Base-by-base conservation (phyloP, 2,797 vertebrate genomes). In the Malurus splendens region DNA sequence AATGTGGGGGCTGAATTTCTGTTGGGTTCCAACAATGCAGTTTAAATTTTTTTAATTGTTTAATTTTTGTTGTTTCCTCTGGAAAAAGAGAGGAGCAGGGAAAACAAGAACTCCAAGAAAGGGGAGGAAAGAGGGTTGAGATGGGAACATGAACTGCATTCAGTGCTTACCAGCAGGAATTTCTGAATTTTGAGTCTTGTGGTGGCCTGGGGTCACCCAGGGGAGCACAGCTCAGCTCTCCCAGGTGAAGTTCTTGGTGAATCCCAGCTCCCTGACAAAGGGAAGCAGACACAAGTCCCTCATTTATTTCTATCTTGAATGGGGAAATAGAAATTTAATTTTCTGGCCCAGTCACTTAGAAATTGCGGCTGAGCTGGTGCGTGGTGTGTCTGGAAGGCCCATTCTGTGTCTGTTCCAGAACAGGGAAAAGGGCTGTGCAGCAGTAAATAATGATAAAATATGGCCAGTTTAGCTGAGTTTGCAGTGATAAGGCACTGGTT, bases 281-380 rank as follows among this genome's bases (percentile, higher is more conserved):
- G 23, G 52, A 51, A 77, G 62, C n/a, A 39, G 50, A 70, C 32
- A 30, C 22, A 36, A 76, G 42, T n/a, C 64, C 33, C 55, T 83
- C 86, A 61, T 87, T 89, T 89, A 15, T 83, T 77, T 84, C 59
- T 52, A 6, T 13, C 64, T 30, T 32, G 24, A 73, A 76, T 47
- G 61, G 71, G 57, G 82, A 78, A 93, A 47, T n/a, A 47, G 62
- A 83, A 74, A 65, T 67, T 82, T 67, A 77, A 90, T 95, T 94
- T 94, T 93, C 79, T 93, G 73, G 76, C 54, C 72, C 76, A 92
- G 62, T 81, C 82, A 56, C 71, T 89, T 89, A 86, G 89, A 92
- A 92, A 66, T 50, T 67, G 91, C 51, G 54, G 57, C 72, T 1
- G 18, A 72, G 66, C 59, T 56, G 80, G 27, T 77, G 68, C 9